Evolutionary conservation across 2,888 invertebrate genomes (phyloP).

Genomic region (Clanis bilineata): DNA sequence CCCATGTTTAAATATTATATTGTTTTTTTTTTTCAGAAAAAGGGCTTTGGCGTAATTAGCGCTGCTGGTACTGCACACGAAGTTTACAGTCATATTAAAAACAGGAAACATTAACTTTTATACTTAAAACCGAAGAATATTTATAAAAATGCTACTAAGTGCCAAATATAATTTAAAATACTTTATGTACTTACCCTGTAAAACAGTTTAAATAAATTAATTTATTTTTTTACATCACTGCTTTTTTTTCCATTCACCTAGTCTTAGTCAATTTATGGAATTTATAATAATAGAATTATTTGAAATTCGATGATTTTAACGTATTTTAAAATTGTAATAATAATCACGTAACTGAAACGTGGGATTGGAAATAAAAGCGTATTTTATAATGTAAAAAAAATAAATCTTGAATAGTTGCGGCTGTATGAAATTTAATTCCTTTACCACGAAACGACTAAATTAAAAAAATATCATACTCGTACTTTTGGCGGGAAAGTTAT

Average conservation of each 20-base stretch:
- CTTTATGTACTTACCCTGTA: no score
- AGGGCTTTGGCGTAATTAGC: slow-evolving; percentile 29
- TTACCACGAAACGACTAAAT: background rate
- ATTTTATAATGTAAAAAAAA: background rate
- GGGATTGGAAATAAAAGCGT: no score
- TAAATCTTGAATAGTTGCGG: background rate
- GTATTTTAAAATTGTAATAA: no score
- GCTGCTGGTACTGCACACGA: slow-evolving; percentile 34
- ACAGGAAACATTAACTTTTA: slow-evolving; percentile 19
- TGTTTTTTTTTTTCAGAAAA: slow-evolving; percentile 30
- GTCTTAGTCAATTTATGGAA: no score
- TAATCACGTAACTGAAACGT: no score
- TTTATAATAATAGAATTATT: no score
- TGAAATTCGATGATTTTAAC: no score
- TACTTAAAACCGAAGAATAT: no score
- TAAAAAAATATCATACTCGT: background rate
- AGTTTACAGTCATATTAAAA: slow-evolving; percentile 31
- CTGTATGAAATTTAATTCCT: background rate
- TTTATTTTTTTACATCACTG: no score
- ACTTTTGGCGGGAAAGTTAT: background rate
- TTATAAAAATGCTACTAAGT: background rate
- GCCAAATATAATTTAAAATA: background rate
- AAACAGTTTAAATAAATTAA: no score
- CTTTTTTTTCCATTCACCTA: background rate
- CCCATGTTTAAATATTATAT: background rate